Evolutionary conservation across 2,797 vertebrate species (phyloP), one percentile per base, ranked within the genome.

Genomic region (Somateria mollissima): DNA sequence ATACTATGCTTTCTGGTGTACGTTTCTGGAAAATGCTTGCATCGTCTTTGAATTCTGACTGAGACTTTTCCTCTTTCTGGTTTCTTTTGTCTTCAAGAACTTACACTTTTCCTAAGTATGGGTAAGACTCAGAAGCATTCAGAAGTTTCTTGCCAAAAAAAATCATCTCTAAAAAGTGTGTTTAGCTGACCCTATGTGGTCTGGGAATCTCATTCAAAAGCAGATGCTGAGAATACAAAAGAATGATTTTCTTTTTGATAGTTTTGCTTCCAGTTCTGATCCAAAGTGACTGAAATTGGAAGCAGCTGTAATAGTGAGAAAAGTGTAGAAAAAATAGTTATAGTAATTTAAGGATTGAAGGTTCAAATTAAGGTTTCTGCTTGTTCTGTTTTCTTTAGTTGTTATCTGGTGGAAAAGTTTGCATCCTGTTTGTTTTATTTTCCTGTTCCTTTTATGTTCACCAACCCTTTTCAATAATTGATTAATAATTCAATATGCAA

Each of bases 271-370:
- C 57, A 70, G 51, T 87, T 89, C 65, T 80, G 61, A 37, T 90
- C 91, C 65, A 28, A 80, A 91, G 51, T 91, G 79, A 27, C 61
- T 96, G 16, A 87, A 85, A 95, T 89, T 93, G 51, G 62, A 92
- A 94, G 89, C 94, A 97, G 87, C 69, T 97, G 89, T 84, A 94
- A 81, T 25, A 89, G 41, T 67, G 89, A 81, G 54, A 82, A 58
- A 92, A 74, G 7, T 39, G 53, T 24, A 77, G 41, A 87, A 36
- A 71, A 87, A 87, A 22, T 4, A 32, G 37, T 91, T 81, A 86
- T 92, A 78, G n/a, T 86, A 78, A 92, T 91, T 69, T 89, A 32
- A 87, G 45, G 71, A 64, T 20, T 30, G 65, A 87, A 80, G 56
- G 41, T 87, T 96, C 51, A 81, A 8, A 89, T 62, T 69, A 71